Evolutionary conservation across 2,113 vertebrate genomes (phyloP), one percentile per base, ranked within the genome.

Genomic region (Hirundichthys speculiger): DNA sequence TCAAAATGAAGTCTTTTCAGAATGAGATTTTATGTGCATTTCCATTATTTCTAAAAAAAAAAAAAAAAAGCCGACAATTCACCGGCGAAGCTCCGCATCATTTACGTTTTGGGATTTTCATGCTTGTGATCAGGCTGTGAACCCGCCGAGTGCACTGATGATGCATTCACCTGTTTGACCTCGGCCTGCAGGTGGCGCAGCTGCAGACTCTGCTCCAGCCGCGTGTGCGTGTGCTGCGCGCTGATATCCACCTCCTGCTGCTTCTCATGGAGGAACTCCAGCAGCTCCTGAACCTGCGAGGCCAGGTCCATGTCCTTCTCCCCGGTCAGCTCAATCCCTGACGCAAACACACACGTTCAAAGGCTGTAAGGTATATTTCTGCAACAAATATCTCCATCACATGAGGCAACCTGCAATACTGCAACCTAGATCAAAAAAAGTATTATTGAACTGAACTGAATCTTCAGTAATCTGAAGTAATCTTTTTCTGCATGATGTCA

Each of bases 261-360:
- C 73, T 98, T 98, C 91, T 98, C 97, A 0, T 99, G 97, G 59
- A 99, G 95, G 77, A 98, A 99, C 90, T 99, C 96, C 86, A 99
- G 85, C 60, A 99, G 90, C 65, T 99, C 98, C 91, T 99, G 98
- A 8, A 99, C 97, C 91, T 99, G 97, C n/a, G 95, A 94, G 0
- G 96, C 96, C 88, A 99, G 86, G 86, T 99, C 97, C 70, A 96
- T 93, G 86, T 99, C 98, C 85, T 98, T 99, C 85, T 99, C 98
- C 79, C 96, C 95, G 1, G 96, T 97, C 81, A 99, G 90, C 86
- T 99, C 98, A 30, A 99, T 98, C 53, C 98, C 98, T 99, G 86
- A 39, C 7, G 34, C 73, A 55, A 34, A 63, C 51, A 74, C 3
- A 42, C 38, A 86, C 43, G 41, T 11, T 16, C 7, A 0, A 42